Percentiles rank a stretch among this genome's conserved stretches.
phyloP scores from a whole-genome alignment of 2,797 vertebrate genomes.

The Somateria mollissima region DNA sequence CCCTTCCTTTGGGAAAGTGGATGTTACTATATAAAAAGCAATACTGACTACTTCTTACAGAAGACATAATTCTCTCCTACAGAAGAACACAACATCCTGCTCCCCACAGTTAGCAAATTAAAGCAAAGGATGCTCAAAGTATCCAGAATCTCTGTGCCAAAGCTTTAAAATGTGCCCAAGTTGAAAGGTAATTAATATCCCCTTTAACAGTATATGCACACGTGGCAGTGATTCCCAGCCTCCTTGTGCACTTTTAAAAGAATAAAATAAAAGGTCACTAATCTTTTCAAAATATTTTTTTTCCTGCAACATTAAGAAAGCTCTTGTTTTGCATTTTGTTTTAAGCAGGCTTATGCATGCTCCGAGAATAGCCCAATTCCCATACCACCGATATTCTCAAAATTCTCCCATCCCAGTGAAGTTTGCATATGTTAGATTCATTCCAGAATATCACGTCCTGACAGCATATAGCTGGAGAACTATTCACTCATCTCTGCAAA shows the following conservation, averaged over 20 bases:
- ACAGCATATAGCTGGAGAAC: background rate
- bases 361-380: background rate
- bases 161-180: background rate
- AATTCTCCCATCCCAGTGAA: background rate
- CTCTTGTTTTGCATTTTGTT: background rate
- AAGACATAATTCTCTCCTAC: background rate
- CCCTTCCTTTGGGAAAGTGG: fast-evolving
- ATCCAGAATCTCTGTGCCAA: background rate
- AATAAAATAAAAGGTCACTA: background rate
- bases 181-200: background rate
- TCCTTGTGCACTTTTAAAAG: background rate
- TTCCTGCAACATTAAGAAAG: background rate
- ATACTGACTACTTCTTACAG: background rate
- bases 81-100: background rate
- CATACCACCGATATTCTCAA: background rate
- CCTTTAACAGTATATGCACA: background rate
- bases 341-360: background rate
- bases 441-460: background rate
- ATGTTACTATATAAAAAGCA: background rate
- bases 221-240: background rate
- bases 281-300: background rate
- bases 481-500: background rate
- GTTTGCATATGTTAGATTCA: background rate
- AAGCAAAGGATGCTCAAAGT: background rate
- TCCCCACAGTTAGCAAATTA: background rate